Evolutionary conservation across 2,797 vertebrate genomes (phyloP).

Genomic region (Pseudomugil tenellus): DNA sequence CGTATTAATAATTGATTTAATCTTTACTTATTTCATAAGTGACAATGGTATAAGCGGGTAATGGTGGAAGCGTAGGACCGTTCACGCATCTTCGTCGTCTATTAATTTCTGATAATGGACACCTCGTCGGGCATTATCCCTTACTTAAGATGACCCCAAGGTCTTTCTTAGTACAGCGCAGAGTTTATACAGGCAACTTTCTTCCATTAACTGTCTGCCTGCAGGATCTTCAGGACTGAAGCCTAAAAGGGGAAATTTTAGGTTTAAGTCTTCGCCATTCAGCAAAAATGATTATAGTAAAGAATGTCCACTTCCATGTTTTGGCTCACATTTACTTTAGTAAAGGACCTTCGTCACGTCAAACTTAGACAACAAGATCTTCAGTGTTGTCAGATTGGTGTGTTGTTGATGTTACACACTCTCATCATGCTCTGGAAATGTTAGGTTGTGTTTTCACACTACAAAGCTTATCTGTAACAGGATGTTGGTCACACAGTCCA

Average conservation of each 20-base stretch:
- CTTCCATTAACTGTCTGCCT: constrained; percentile 35
- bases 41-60: too few relatives aligned
- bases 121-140: too few relatives aligned
- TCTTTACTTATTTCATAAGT: too few relatives aligned
- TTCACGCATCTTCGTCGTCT: too few relatives aligned
- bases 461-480: background rate
- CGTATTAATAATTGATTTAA: too few relatives aligned
- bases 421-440: background rate
- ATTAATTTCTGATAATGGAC: too few relatives aligned
- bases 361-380: background rate
- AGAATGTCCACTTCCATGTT: background rate
- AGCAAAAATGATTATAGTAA: background rate
- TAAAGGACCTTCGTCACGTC: background rate
- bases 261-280: background rate
- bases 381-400: background rate
- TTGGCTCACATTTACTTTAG: background rate
- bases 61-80: too few relatives aligned
- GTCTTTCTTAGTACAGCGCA: constrained; percentile 32
- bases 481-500: background rate
- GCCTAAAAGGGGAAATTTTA: background rate
- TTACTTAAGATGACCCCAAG: constrained; percentile 46
- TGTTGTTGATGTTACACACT: background rate
- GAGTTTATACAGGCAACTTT: constrained; percentile 34
- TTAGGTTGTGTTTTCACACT: background rate
- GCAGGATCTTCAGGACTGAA: constrained; percentile 18